These are phyloP conservation scores for Eristalinus sepulchralis DNA, from an alignment of 2,888 invertebrate genomes.

Conservation along the genomic window DNA sequence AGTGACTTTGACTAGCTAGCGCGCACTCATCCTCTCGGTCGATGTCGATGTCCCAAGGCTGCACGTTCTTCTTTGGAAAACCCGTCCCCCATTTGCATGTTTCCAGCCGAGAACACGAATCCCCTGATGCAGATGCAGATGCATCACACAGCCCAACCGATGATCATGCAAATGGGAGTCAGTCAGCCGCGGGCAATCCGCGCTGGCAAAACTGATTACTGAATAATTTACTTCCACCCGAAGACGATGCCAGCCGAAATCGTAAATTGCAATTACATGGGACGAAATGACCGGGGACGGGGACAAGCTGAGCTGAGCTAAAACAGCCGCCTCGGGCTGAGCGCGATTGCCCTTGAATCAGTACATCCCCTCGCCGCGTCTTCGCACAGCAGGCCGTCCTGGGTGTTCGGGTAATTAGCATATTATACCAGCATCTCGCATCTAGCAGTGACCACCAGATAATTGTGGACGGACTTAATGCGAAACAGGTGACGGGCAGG, in stretches of 20 bases:
- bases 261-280: conserved; percentile 65
- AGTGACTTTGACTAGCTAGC: conserved; percentile 51
- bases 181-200: conserved; percentile 57
- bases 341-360: conserved; percentile 57
- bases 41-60: conserved; percentile 57
- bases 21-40: conserved; percentile 3
- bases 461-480: conserved; percentile 27
- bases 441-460: conserved; percentile 35
- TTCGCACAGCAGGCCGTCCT: conserved; percentile 3
- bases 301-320: conserved; percentile 7
- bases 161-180: conserved; percentile 62
- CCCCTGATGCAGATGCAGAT: conserved; percentile 23
- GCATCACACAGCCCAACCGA: conserved; percentile 14
- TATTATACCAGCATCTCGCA: conserved; percentile 34
- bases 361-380: not conserved
- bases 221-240: conserved; percentile 63
- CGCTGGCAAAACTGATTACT: conserved; percentile 67
- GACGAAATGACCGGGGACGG: conserved; percentile 5
- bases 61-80: conserved; percentile 53
- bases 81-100: conserved; percentile 58
- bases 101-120: conserved; percentile 39
- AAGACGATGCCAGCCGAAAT: conserved; percentile 57
- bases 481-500: conserved; percentile 43
- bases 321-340: not conserved
- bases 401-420: conserved; percentile 65